Evolutionary conservation across 2,888 invertebrate species (phyloP).

Genomic region (Rhynchonema sp.): DNA sequence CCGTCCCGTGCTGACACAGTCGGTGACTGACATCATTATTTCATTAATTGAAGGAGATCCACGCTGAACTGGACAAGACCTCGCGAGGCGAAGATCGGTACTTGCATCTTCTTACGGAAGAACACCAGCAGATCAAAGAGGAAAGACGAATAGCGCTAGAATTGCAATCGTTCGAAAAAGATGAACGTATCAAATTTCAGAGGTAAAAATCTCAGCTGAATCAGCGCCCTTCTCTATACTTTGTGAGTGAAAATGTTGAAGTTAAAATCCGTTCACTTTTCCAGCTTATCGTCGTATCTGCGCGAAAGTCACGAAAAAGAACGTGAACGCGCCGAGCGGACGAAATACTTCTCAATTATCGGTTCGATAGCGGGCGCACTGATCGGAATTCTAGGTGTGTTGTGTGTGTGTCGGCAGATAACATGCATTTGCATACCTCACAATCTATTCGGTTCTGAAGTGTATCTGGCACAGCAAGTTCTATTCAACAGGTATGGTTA

Average conservation of each 20-base stretch:
- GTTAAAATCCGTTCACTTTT: not conserved
- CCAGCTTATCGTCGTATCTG: conserved; percentile 49
- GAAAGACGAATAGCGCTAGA: conserved; percentile 37
- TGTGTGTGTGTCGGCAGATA: too few species aligned
- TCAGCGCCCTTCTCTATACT: too few species aligned
- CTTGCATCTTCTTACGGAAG: conserved; percentile 50
- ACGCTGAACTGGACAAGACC: conserved; percentile 53
- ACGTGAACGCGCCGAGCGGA: conserved; percentile 54
- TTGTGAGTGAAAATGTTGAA: too few species aligned
- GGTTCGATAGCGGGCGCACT: conserved; percentile 47
- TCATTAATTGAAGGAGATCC: conserved; percentile 50
- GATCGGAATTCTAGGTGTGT: conserved; percentile 46
- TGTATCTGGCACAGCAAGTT: too few species aligned
- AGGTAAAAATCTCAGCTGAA: too few species aligned
- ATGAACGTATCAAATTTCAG: conserved; percentile 46
- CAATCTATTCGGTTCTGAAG: too few species aligned
- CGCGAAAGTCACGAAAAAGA: conserved; percentile 64
- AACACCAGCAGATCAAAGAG: conserved; percentile 39
- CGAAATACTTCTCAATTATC: conserved; percentile 62
- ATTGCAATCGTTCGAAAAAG: conserved; percentile 47
- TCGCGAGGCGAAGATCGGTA: conserved; percentile 56
- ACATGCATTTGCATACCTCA: too few species aligned
- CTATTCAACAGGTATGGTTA: too few species aligned
- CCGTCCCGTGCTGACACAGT: too few species aligned
- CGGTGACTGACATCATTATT: too few species aligned